Base-by-base conservation (phyloP, 1,140 invertebrate species). In the Propsilocerus akamusi region DNA sequence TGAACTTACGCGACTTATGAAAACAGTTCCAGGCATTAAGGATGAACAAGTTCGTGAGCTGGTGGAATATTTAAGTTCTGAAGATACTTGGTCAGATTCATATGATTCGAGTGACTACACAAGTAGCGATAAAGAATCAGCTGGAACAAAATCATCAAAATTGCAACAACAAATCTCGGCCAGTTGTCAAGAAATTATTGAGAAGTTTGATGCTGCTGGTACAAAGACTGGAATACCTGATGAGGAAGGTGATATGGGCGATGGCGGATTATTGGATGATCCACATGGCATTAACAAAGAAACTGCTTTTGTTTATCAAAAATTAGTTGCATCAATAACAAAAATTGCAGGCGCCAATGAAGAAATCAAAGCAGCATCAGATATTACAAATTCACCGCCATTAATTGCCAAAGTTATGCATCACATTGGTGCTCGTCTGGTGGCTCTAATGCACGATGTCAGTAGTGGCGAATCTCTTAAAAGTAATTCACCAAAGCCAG, bases 371-470 rank as follows among this genome's bases (percentile, higher is more conserved):
- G 62, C 50, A 68, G 62, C 12, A 64, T 68, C 7, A 6, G 6
- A 65, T 73, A 0, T 76, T 78, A 0, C 77, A 82, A 81, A 77
- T 41, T 89, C 86, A 2, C 87, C 87, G 0, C 85, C 87, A 0
- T 62, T 92, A n/a, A 83, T 90, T 37, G 84, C 86, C 10, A 89
- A 90, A 69, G 87, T 92, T 0, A 89, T 92, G 83, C 81, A 89
- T 53, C 88, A 94, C 55, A 93, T 94, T 37, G 86, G 87, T 2
- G 85, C 85, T 34, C 67, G 87, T n/a, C 65, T 94, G 25, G 85
- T 90, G 2, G 86, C 87, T 0, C 67, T 93, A 25, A 94, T 94
- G 90, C 87, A 91, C 59, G 88, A 93, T 59, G 88, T 92, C 4
- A 86, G 82, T 14, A 83, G 78, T 51, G 80, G 81, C 25, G 76